Conservation (phyloP, 1,140 invertebrate genomes). For the Diorhabda sublineata region DNA sequence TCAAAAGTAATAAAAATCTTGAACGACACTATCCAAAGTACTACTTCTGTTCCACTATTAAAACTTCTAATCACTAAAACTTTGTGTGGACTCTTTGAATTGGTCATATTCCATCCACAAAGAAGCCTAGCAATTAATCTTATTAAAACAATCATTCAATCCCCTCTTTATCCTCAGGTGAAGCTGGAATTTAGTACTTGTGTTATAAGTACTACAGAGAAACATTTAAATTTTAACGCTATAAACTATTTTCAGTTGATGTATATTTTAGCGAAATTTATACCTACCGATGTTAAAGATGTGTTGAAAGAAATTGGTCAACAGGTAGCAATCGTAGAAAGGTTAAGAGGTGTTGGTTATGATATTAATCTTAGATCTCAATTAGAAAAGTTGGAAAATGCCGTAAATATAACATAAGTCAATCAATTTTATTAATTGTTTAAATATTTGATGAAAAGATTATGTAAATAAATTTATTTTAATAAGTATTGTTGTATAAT, state of each 20-base stretch:
- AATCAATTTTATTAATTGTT: conserved; percentile 1
- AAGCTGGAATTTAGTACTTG: conserved; percentile 25
- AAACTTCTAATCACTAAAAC: conserved; percentile 32
- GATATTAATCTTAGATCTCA: conserved; percentile 39
- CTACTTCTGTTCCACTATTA: conserved; percentile 22
- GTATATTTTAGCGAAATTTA: conserved; percentile 35
- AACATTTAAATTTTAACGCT: conserved; percentile 41
- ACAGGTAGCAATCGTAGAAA: conserved; percentile 37
- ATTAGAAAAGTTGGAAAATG: conserved; percentile 34
- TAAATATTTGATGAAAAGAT: not conserved
- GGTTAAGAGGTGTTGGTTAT: conserved; percentile 40
- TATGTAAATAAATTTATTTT: not conserved
- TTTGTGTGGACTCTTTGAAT: conserved; percentile 37
- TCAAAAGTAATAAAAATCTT: conserved; percentile 39
- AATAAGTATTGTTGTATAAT: not conserved
- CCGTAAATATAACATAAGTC: conserved; percentile 13
- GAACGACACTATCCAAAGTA: conserved; percentile 30
- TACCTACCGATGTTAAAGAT: conserved; percentile 31
- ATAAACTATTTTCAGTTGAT: conserved; percentile 42
- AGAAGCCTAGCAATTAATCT: conserved; percentile 32
- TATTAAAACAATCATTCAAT: conserved; percentile 30
- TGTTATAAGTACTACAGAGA: conserved; percentile 32
- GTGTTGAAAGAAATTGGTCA: conserved; percentile 32
- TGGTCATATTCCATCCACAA: conserved; percentile 38
- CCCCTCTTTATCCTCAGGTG: conserved; percentile 28